Evolutionary conservation across 2,797 vertebrate species (phyloP).

Genomic region (Amphiprion clarkii): DNA sequence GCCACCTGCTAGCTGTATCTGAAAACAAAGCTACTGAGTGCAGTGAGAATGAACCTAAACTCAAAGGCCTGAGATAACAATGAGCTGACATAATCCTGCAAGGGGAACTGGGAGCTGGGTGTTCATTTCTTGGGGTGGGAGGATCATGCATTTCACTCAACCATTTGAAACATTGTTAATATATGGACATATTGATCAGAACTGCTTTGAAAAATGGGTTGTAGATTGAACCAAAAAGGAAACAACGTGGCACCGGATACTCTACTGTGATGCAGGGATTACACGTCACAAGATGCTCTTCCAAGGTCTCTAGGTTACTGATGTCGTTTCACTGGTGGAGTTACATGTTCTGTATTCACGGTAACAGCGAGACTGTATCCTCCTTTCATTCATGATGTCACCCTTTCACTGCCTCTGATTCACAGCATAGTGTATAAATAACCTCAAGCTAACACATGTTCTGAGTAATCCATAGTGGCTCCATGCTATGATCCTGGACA

Average conservation of each 20-base stretch:
- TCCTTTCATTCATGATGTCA: slow-evolving; percentile 37
- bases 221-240: slow-evolving; percentile 1
- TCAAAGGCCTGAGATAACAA: background rate
- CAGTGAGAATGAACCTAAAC: background rate
- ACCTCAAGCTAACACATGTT: slow-evolving; percentile 42
- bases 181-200: slow-evolving; percentile 2
- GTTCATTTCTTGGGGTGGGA: background rate
- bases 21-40: background rate
- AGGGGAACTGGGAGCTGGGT: background rate
- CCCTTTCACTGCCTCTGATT: slow-evolving; percentile 17
- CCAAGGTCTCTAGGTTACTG: slow-evolving; percentile 23
- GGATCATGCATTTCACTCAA: background rate
- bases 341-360: slow-evolving; percentile 35
- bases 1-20: slow-evolving; percentile 5
- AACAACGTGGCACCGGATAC: background rate
- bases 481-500: slow-evolving; percentile 37
- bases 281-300: slow-evolving; percentile 33
- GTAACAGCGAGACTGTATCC: slow-evolving; percentile 14
- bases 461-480: slow-evolving; percentile 33
- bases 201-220: background rate
- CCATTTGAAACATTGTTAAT: background rate
- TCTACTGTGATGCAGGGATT: slow-evolving; percentile 17
- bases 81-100: background rate
- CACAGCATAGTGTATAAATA: slow-evolving; percentile 56
- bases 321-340: slow-evolving; percentile 15